Percentiles rank a stretch among this genome's conserved stretches.
Evolutionary conservation across 2,888 invertebrate species (phyloP).

Genomic region (Drosophila paramelanica): DNA sequence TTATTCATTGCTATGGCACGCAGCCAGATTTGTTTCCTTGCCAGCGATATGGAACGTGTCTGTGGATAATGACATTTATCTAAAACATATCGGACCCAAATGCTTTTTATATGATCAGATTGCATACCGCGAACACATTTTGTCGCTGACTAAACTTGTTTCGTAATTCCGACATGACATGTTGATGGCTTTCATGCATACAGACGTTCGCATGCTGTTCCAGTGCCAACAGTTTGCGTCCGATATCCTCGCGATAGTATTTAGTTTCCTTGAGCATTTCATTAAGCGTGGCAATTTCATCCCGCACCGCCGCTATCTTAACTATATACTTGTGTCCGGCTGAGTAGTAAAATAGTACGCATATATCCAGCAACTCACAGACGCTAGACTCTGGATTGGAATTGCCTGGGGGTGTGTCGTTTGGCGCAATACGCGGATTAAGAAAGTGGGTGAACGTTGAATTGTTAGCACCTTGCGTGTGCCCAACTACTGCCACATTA

Average conservation of each 20-base stretch:
- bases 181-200: constrained; percentile 79
- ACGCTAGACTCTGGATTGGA: constrained; percentile 72
- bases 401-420: constrained; percentile 75
- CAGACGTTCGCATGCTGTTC: constrained; percentile 79
- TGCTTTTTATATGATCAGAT: not conserved
- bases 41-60: constrained; percentile 86
- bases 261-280: constrained; percentile 84
- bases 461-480: constrained; percentile 70
- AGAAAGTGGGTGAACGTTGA: constrained; percentile 77
- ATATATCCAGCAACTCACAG: constrained; percentile 83
- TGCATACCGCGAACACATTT: constrained; percentile 83
- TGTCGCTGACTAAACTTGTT: constrained; percentile 83
- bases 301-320: constrained; percentile 83
- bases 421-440: constrained; percentile 61
- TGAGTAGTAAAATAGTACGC: constrained; percentile 83
- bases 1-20: constrained; percentile 87
- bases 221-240: constrained; percentile 77
- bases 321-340: constrained; percentile 85
- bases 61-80: constrained; percentile 30
- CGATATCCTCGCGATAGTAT: constrained; percentile 82
- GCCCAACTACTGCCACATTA: constrained; percentile 79
- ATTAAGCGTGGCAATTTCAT: constrained; percentile 84
- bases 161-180: constrained; percentile 81
- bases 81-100: not conserved
- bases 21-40: constrained; percentile 89